Evolutionary conservation across 2,113 vertebrate genomes (phyloP), one percentile per base, ranked within the genome.

Genomic region (Melanerpes formicivorus): DNA sequence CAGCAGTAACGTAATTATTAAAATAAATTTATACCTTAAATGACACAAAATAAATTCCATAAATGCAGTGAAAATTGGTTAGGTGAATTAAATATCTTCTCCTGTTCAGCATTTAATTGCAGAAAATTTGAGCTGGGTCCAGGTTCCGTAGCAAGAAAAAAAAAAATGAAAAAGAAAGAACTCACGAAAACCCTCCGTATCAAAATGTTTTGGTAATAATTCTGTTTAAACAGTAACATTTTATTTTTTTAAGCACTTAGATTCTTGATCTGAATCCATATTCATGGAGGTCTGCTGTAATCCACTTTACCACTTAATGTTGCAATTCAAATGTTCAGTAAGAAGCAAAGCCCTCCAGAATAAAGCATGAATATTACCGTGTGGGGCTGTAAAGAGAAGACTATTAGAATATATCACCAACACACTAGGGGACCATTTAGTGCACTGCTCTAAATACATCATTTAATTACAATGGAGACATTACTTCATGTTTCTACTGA

Each of bases 401-500:
- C 98, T 99, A 98, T 99, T 99, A 99, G 98, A 99, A 99, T 99
- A 99, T 98, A 99, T 99, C 98, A 98, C 98, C 98, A 97, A 97
- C 90, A 98, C 98, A 98, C 98, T 98, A 98, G 98, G 99, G 98
- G 98, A 99, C 98, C 98, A 99, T 99, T 99, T 99, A 98, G 98
- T 97, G 98, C 98, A 98, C 98, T 98, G 97, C 98, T 98, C 98
- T 98, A 98, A 99, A 99, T 98, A 98, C 98, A 99, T 98, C 98
- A 98, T 98, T 98, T 99, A 99, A 98, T 98, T 98, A 98, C 98
- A 98, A 98, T 97, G 97, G 98, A 98, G 98, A 99, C 98, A 99
- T 99, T 98, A 99, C 98, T 99, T 99, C 98, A 99, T 99, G 98
- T 99, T 98, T 99, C 98, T 98, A 99, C 98, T 99, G 98, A 99